Conservation (phyloP, 2,888 invertebrate genomes). For the Nomada fabriciana region DNA sequence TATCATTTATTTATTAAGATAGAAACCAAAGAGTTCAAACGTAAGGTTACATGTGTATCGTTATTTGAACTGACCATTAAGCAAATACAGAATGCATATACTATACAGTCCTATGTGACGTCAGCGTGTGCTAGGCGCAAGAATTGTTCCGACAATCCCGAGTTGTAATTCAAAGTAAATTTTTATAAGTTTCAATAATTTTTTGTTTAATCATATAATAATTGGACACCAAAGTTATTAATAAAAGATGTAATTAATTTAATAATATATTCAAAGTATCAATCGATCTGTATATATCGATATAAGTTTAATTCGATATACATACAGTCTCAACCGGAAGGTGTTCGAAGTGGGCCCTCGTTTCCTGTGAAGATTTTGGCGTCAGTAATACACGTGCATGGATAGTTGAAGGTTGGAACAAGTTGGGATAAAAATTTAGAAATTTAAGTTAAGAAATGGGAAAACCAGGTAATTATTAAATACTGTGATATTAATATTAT, state of each 20-base stretch:
- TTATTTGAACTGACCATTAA: neutral
- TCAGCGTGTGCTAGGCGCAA: no score
- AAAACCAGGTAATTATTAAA: constrained; percentile 81
- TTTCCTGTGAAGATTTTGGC: constrained; percentile 65
- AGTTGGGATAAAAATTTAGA: constrained; percentile 2
- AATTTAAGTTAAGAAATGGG: constrained; percentile 79
- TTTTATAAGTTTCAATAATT: neutral
- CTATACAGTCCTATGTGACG: no score
- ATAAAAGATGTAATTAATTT: neutral
- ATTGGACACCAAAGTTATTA: neutral
- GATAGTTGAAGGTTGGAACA: neutral
- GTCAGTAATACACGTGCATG: constrained; percentile 69
- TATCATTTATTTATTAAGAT: constrained; percentile 38
- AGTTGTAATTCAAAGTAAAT: neutral
- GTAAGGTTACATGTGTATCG: constrained; percentile 20
- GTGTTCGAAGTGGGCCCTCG: constrained; percentile 33
- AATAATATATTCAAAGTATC: neutral
- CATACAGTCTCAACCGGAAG: constrained; percentile 46
- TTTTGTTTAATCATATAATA: neutral
- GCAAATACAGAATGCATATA: neutral
- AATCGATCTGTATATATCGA: constrained; percentile 38
- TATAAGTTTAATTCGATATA: constrained; percentile 28
- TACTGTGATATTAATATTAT: neutral
- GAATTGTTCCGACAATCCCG: no score
- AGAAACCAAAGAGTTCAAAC: constrained; percentile 9